A percentile compares a stretch with the other conserved stretches of the same genome.
These are phyloP conservation scores for Nemotelus nigrinus DNA, from an alignment of 2,888 invertebrate genomes.

Conservation along the genomic window DNA sequence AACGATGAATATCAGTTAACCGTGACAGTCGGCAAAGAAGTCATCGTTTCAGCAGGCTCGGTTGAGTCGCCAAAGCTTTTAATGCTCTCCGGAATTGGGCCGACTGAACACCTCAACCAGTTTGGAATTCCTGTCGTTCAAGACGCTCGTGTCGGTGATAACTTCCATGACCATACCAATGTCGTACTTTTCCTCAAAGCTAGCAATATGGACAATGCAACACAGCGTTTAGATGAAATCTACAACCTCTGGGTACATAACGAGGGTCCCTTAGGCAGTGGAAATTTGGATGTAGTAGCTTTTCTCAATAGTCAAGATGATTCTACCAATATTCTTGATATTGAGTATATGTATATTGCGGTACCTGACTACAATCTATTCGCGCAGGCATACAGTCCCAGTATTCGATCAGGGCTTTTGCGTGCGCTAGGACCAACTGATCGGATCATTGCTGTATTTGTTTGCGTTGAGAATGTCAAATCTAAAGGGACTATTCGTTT, in stretches of 20 bases:
- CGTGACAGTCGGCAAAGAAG: conserved; percentile 6
- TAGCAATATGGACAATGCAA: neutral
- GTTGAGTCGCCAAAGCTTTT: conserved; percentile 79
- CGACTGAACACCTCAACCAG: conserved; percentile 72
- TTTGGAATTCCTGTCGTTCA: conserved; percentile 68
- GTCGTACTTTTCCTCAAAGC: conserved; percentile 16
- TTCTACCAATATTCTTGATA: neutral
- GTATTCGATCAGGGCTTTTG: conserved; percentile 3
- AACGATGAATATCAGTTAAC: conserved; percentile 10
- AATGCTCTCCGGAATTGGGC: conserved; percentile 85
- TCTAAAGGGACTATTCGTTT: conserved; percentile 69
- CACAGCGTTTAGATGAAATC: neutral
- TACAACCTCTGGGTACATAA: conserved; percentile 31
- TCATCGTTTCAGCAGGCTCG: conserved; percentile 16
- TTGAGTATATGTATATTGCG: conserved; percentile 15
- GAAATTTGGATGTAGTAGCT: conserved; percentile 3
- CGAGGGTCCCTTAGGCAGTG: neutral
- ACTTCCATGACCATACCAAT: conserved; percentile 17
- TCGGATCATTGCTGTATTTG: conserved; percentile 1
- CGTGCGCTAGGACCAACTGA: neutral
- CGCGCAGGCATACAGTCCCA: neutral
- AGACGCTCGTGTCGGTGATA: conserved; percentile 18
- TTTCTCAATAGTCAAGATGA: conserved; percentile 10
- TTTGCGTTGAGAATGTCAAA: conserved; percentile 66
- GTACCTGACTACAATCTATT: neutral